A percentile compares a stretch with the other conserved stretches of the same genome.
phyloP scores from a whole-genome alignment of 2,113 vertebrate genomes.

The Siniperca knerii region DNA sequence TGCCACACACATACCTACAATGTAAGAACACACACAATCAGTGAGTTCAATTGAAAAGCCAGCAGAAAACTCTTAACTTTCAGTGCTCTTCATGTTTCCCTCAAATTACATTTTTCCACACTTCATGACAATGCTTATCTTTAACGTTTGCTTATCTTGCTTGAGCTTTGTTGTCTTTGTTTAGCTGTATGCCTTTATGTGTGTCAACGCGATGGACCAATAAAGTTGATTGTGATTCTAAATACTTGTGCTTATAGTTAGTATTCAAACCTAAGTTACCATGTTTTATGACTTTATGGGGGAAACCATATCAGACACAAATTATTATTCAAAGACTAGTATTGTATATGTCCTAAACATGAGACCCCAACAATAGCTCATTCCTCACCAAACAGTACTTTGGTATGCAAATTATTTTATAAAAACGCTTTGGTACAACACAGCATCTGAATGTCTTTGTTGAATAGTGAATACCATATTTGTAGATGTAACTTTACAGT shows the following conservation, averaged over 20 bases:
- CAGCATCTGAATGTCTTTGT: no score
- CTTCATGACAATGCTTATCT: neutral
- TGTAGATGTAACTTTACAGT: no score
- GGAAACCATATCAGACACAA: no score
- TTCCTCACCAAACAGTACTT: neutral
- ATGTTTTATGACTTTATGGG: no score
- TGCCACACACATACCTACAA: slow-evolving; percentile 87
- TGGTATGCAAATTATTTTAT: no score
- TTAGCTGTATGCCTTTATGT: neutral
- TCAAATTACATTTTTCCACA: neutral
- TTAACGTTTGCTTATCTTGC: neutral
- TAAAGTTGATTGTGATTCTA: neutral
- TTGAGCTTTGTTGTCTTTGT: neutral
- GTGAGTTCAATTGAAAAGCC: neutral
- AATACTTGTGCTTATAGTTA: neutral
- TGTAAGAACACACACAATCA: neutral
- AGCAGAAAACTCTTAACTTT: neutral
- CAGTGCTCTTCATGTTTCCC: neutral
- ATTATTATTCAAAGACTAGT: no score
- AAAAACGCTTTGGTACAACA: no score
- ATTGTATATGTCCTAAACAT: neutral
- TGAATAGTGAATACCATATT: no score
- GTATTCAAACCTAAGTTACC: neutral
- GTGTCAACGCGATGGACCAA: neutral
- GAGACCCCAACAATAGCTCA: neutral